Evolutionary conservation across 2,888 invertebrate genomes (phyloP).

Genomic region (Mechanitis mazaeus): DNA sequence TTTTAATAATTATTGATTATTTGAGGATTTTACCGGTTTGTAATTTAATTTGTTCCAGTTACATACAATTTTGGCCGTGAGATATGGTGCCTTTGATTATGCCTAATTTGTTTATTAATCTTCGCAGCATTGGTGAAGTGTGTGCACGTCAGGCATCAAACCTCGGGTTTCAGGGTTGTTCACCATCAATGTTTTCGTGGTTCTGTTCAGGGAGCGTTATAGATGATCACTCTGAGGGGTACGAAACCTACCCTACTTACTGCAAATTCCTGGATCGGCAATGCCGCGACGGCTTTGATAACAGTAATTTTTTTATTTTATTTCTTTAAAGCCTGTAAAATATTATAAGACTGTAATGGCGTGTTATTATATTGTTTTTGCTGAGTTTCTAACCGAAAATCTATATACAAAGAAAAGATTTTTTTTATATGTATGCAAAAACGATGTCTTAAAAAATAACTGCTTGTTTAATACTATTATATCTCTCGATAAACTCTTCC

Average conservation of each 20-base stretch:
- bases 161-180: constrained; percentile 2
- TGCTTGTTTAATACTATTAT: too few relatives aligned
- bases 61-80: too few relatives aligned
- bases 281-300: constrained; percentile 12
- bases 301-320: constrained; percentile 14
- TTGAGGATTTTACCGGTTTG: too few relatives aligned
- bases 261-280: constrained; percentile 30
- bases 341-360: too few relatives aligned
- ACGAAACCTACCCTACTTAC: constrained; percentile 25
- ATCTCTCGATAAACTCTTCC: background rate
- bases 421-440: too few relatives aligned
- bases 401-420: background rate
- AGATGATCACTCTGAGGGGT: constrained; percentile 19
- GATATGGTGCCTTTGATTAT: too few relatives aligned
- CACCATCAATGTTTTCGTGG: background rate
- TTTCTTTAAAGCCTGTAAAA: background rate
- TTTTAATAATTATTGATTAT: too few relatives aligned
- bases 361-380: too few relatives aligned
- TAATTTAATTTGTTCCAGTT: too few relatives aligned
- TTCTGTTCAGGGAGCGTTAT: constrained; percentile 10
- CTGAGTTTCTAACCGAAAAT: background rate
- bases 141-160: background rate
- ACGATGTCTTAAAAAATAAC: too few relatives aligned
- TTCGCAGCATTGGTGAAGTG: constrained; percentile 6
- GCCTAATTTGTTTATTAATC: background rate